Evolutionary conservation across 2,113 vertebrate genomes (phyloP), one percentile per base, ranked within the genome.

Genomic region (Calypte anna): DNA sequence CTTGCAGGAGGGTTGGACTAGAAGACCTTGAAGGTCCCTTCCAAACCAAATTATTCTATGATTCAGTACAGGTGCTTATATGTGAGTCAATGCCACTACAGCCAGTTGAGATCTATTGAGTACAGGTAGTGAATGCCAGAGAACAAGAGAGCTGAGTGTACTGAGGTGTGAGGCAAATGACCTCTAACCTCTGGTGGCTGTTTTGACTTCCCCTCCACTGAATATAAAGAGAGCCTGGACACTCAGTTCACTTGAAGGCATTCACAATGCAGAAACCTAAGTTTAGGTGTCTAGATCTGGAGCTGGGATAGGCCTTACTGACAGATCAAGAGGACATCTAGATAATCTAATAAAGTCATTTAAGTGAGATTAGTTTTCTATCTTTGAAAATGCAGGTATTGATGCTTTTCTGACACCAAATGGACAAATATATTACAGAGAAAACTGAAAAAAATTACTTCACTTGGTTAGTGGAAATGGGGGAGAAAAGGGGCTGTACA

Each of bases 121-220:
- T 24, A 28, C 3, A 12, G 58, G 24, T 12, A 44, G 28, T 13
- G 13, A 11, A 46, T 40, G 57, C 8, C n/a, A 30, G 31, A 82
- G 66, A 66, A 38, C 0, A 50, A 50, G 48, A 59, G 6, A 62
- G 14, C 20, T 33, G 25, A 84, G 15, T 1, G 3, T 21, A 44
- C 3, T 0, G 0, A 70, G 10, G 7, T 21, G 17, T 16, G 31
- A 83, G 36, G 46, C 5, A 77, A 92, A 77, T 2, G 1, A 83
- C 22, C 13, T 57, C 40, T 43, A 81, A 24, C 12, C 17, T 80
- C 12, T 48, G 22, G 24, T 4, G 12, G 12, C 46, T 20, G 19
- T 25, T 91, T 88, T 30, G 12, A 58, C 10, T 74, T 91, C n/a
- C 90, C 23, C 38, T 69, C 12, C 18, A 12, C 36, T 46, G 40